A percentile compares a stretch with the other conserved stretches of the same genome.
These are phyloP conservation scores for Azorinus chamasolen DNA, from an alignment of 2,888 invertebrate genomes.

Conservation along the genomic window DNA sequence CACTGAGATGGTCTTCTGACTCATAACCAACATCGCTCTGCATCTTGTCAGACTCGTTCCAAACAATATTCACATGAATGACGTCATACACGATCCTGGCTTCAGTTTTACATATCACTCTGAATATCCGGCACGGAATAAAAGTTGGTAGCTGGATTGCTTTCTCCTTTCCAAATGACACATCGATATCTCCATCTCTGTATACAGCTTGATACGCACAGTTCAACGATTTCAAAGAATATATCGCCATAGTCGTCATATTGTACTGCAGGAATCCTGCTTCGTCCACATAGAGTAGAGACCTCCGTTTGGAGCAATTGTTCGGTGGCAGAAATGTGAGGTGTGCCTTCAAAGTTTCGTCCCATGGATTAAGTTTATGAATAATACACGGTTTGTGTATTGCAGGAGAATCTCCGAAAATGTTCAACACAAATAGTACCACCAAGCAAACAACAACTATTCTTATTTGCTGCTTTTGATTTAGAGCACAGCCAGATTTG, in stretches of 20 bases:
- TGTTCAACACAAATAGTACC: no score
- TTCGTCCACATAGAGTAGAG: slow-evolving; percentile 37
- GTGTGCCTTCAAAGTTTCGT: slow-evolving; percentile 17
- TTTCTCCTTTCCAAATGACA: slow-evolving; percentile 3
- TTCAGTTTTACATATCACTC: slow-evolving; percentile 29
- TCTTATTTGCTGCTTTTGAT: no score
- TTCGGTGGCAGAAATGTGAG: neutral
- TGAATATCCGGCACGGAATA: slow-evolving; percentile 25
- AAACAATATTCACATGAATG: slow-evolving; percentile 42
- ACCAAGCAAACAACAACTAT: no score
- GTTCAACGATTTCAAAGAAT: slow-evolving; percentile 41
- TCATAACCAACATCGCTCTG: slow-evolving; percentile 31
- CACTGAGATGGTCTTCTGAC: slow-evolving; percentile 35
- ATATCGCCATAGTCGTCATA: slow-evolving; percentile 12
- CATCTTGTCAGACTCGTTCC: slow-evolving; percentile 15
- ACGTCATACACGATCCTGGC: slow-evolving; percentile 41
- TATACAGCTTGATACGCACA: slow-evolving; percentile 42
- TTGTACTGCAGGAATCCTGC: slow-evolving; percentile 32
- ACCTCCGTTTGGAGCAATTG: slow-evolving; percentile 12
- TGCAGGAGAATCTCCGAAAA: no score
- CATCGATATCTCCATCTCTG: slow-evolving; percentile 32
- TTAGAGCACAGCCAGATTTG: no score
- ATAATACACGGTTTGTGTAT: slow-evolving; percentile 27
- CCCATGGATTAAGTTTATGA: slow-evolving; percentile 47
- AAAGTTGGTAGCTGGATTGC: slow-evolving; percentile 40